phyloP scores from a whole-genome alignment of 2,888 invertebrate species.

The Cantharis lateralis region DNA sequence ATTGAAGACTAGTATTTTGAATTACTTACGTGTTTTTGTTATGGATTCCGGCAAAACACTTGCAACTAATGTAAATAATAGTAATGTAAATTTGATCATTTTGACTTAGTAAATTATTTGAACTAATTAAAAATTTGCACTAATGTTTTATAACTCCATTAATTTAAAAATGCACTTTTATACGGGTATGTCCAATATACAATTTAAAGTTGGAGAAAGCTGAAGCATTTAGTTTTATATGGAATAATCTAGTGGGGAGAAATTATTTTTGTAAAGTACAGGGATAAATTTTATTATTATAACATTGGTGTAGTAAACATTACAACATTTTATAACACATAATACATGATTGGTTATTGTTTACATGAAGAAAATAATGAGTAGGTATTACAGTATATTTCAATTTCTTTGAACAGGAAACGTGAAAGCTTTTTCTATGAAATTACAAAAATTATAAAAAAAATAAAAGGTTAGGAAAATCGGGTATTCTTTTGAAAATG shows the following conservation, averaged over 20 bases:
- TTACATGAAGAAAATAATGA: background rate
- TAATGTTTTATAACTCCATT: background rate
- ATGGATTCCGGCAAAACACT: background rate
- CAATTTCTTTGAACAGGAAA: background rate
- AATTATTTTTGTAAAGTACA: background rate
- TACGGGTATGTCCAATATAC: constrained; percentile 4
- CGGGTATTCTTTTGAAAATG: background rate
- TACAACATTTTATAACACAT: background rate
- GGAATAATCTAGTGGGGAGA: constrained; percentile 26
- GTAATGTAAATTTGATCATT: background rate
- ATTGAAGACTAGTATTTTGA: background rate
- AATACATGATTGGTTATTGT: background rate
- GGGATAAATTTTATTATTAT: background rate
- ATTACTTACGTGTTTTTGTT: background rate
- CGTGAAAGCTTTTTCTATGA: background rate
- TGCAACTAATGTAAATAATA: background rate
- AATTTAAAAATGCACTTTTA: background rate
- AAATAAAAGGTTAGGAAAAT: background rate
- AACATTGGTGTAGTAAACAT: background rate
- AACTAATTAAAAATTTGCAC: background rate
- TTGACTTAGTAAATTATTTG: background rate
- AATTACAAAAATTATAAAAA: background rate
- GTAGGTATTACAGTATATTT: background rate
- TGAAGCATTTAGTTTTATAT: constrained; percentile 34
- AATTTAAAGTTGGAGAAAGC: constrained; percentile 30